Conservation (phyloP, 2,888 invertebrate species). For the Caenorhabditis sp. region DNA sequence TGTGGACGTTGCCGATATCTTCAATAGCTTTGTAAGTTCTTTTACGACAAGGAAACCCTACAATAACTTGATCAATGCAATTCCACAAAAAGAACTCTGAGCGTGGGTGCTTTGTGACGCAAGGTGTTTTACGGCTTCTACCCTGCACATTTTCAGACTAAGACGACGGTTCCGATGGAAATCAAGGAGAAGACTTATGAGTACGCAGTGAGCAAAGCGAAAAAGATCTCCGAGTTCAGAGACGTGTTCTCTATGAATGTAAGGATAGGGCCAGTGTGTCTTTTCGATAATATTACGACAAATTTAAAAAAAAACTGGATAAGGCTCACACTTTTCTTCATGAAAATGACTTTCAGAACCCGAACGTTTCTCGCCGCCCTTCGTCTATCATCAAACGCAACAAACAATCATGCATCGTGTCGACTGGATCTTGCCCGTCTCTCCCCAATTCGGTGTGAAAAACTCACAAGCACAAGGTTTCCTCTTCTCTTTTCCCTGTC, state of each 20-base stretch:
- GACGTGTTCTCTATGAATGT: slow-evolving; percentile 1
- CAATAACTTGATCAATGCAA: background rate
- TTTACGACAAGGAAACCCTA: too few species aligned
- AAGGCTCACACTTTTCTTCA: too few species aligned
- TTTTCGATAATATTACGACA: too few species aligned
- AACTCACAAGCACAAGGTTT: too few species aligned
- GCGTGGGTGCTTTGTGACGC: too few species aligned
- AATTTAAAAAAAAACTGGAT: too few species aligned
- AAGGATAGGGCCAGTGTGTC: too few species aligned
- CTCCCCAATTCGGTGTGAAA: too few species aligned
- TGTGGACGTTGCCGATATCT: background rate
- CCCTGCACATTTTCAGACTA: background rate
- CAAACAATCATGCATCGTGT: background rate
- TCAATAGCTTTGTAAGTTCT: slow-evolving; percentile 11
- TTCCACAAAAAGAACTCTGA: too few species aligned
- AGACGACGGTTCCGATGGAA: background rate
- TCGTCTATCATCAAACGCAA: background rate
- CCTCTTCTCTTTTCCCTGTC: background rate
- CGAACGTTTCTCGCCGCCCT: background rate
- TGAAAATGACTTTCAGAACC: slow-evolving; percentile 2
- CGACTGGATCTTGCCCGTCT: background rate
- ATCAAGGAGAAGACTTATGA: background rate
- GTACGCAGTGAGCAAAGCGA: background rate
- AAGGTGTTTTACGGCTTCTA: too few species aligned
- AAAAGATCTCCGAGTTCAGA: background rate